Percentiles rank a stretch among this genome's conserved stretches.
Conservation (phyloP, 1,140 invertebrate genomes). For the Pogonus chalceus region DNA sequence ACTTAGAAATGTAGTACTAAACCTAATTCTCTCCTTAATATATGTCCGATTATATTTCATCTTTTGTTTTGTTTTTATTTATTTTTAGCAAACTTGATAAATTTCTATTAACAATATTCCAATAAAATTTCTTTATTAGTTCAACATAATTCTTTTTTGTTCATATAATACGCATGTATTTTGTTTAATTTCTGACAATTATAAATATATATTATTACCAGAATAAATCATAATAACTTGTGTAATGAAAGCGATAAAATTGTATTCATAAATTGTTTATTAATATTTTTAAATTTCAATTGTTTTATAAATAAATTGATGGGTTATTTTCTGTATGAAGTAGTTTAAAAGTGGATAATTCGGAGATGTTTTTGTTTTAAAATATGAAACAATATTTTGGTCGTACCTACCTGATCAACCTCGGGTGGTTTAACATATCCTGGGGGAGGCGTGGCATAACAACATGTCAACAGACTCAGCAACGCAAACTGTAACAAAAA, state of each 20-base stretch:
- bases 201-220: too few species aligned
- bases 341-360: constrained; percentile 18
- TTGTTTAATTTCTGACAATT: too few species aligned
- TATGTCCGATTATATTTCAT: too few species aligned
- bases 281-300: constrained; percentile 6
- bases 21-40: too few species aligned
- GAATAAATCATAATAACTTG: constrained; percentile 4
- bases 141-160: too few species aligned
- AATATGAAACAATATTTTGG: constrained; percentile 16
- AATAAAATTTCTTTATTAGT: too few species aligned
- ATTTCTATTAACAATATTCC: too few species aligned
- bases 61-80: too few species aligned
- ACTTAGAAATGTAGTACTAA: too few species aligned
- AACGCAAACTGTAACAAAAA: constrained; percentile 19
- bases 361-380: constrained; percentile 22
- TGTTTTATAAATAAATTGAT: constrained; percentile 16
- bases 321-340: constrained; percentile 18
- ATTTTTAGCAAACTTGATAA: too few species aligned
- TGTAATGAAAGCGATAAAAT: constrained; percentile 8
- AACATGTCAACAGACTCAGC: constrained; percentile 16
- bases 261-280: background rate
- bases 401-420: constrained; percentile 33
- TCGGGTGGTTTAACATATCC: constrained; percentile 31
- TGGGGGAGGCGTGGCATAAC: constrained; percentile 29
- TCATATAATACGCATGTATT: too few species aligned